Evolutionary conservation across 2,888 invertebrate species (phyloP).

Genomic region (Dicyrtoma fusca): DNA sequence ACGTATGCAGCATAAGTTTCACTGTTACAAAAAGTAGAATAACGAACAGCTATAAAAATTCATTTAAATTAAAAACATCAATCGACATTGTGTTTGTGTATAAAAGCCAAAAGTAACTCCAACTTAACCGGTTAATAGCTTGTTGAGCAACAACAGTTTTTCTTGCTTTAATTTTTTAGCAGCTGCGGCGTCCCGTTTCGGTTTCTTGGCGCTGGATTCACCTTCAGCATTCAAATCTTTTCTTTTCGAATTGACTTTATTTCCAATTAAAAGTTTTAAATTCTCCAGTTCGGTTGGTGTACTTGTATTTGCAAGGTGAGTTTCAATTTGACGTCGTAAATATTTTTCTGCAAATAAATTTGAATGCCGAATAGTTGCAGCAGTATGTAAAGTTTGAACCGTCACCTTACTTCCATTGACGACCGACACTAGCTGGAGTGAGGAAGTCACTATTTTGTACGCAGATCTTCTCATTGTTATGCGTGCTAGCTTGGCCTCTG

Average conservation of each 20-base stretch:
- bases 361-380: slow-evolving; percentile 25
- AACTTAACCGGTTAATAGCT: background rate
- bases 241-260: slow-evolving; percentile 7
- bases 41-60: too few species aligned
- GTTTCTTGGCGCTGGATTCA: background rate
- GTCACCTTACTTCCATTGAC: slow-evolving; percentile 19
- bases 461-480: slow-evolving; percentile 36
- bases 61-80: too few species aligned
- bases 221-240: background rate
- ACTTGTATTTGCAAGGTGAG: background rate
- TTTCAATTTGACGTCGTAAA: slow-evolving; percentile 26
- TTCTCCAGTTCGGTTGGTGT: slow-evolving; percentile 14
- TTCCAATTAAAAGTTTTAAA: slow-evolving; percentile 11
- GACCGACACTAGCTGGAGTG: slow-evolving; percentile 25
- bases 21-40: too few species aligned
- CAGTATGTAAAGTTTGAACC: slow-evolving; percentile 23
- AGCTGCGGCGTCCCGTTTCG: background rate
- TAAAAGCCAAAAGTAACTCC: too few species aligned
- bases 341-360: slow-evolving; percentile 29
- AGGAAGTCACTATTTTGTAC: slow-evolving; percentile 31
- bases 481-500: slow-evolving; percentile 32
- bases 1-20: too few species aligned
- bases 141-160: slow-evolving; percentile 2
- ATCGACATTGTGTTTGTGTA: too few species aligned
- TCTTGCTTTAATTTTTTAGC: slow-evolving; percentile 7